Evolutionary conservation across 2,113 vertebrate species (phyloP).

Genomic region (Myrmecobius fasciatus): DNA sequence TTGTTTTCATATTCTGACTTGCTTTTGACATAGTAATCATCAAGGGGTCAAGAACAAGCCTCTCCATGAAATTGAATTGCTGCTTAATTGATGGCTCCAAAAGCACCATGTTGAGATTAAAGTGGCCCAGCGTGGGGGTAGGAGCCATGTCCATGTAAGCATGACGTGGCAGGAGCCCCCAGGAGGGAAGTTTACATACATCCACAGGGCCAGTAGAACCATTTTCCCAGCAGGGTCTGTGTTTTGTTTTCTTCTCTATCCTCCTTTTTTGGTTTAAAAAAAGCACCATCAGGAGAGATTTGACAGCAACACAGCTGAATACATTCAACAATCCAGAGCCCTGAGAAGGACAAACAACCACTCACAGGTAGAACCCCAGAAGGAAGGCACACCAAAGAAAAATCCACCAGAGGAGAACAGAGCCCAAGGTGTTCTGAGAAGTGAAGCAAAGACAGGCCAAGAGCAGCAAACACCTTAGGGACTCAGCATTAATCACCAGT

Average conservation of each 20-base stretch:
- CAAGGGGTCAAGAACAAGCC: constrained; percentile 62
- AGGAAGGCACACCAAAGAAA: neutral
- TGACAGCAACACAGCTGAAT: constrained; percentile 5
- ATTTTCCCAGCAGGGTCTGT: constrained; percentile 54
- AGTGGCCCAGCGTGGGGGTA: constrained; percentile 7
- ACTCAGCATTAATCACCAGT: neutral
- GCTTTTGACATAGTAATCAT: constrained; percentile 62
- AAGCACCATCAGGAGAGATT: neutral
- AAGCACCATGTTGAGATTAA: constrained; percentile 43
- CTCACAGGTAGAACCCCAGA: neutral
- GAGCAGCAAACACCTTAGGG: neutral
- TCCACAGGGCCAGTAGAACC: neutral
- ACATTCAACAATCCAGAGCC: neutral
- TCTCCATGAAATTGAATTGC: constrained; percentile 61
- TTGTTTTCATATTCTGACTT: constrained; percentile 45
- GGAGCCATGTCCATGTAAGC: neutral
- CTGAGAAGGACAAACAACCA: neutral
- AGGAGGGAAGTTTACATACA: neutral
- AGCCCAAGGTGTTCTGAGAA: neutral
- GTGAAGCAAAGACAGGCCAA: neutral
- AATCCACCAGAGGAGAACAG: neutral
- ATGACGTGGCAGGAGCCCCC: constrained; percentile 2
- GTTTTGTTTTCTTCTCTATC: constrained; percentile 4
- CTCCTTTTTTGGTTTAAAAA: neutral
- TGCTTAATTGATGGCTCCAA: constrained; percentile 46